These are phyloP conservation scores for Drosophila algonquin DNA, from an alignment of 2,888 invertebrate genomes.

Conservation along the genomic window DNA sequence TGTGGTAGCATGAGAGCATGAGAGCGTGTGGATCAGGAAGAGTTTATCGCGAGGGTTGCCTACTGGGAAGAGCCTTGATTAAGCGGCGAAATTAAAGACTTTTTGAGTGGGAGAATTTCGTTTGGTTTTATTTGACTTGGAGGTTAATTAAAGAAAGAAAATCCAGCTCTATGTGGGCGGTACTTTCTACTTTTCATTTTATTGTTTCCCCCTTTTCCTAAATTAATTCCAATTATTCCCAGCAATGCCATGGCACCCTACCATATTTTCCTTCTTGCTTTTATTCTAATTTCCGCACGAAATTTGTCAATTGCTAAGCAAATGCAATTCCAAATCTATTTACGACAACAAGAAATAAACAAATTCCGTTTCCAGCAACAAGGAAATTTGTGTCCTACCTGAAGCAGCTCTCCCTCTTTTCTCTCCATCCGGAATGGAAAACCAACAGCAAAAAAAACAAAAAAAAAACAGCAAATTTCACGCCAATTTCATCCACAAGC, in stretches of 20 bases:
- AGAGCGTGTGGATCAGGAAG: conserved; percentile 17
- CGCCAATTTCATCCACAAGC: conserved; percentile 34
- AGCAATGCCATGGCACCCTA: not conserved
- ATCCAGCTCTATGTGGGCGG: not conserved
- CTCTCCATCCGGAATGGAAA: too few relatives aligned
- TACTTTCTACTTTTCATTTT: not conserved
- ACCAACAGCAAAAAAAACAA: not conserved
- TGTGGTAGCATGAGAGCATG: conserved; percentile 1
- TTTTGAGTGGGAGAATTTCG: not conserved
- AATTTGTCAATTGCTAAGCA: conserved; percentile 44
- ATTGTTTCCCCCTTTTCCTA: not conserved
- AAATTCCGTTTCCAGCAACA: conserved; percentile 29
- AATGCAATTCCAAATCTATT: conserved; percentile 45
- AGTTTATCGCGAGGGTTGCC: conserved; percentile 9
- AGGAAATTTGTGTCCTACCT: conserved; percentile 18
- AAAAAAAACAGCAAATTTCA: conserved; percentile 24
- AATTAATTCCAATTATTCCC: not conserved
- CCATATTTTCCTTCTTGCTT: not conserved
- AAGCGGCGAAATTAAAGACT: conserved; percentile 18
- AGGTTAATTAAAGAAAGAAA: not conserved
- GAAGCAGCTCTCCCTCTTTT: not conserved
- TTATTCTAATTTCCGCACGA: conserved; percentile 38
- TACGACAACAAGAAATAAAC: conserved; percentile 15
- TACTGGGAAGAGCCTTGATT: conserved; percentile 20
- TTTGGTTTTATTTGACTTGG: not conserved